Evolutionary conservation across 1,140 invertebrate species (phyloP).

Genomic region (Eupristina koningsbergeri): DNA sequence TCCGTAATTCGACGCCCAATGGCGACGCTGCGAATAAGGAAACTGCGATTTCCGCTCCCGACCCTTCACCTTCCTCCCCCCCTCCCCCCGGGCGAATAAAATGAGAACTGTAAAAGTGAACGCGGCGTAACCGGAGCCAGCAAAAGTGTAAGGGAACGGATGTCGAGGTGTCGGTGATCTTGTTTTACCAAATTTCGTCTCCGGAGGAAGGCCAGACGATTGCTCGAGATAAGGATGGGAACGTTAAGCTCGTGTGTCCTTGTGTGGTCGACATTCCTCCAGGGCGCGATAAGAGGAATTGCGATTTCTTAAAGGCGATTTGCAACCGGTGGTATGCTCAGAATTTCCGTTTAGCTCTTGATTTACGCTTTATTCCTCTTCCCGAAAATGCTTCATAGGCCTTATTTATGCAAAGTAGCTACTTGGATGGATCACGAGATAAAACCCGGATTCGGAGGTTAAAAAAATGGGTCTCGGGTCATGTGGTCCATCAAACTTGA

Average conservation of each 20-base stretch:
- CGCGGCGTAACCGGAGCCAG: constrained; percentile 32
- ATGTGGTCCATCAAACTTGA: neutral
- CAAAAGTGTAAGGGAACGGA: no score
- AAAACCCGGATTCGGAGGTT: no score
- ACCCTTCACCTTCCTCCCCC: no score
- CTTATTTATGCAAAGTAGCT: no score
- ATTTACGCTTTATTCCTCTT: neutral
- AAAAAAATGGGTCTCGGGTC: no score
- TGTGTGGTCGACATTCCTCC: neutral
- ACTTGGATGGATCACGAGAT: no score
- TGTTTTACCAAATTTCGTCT: neutral
- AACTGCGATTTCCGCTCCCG: neutral
- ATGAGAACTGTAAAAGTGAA: constrained; percentile 24
- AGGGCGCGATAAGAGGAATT: neutral
- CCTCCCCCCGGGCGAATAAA: neutral
- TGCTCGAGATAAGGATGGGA: neutral
- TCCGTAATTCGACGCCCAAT: constrained; percentile 26
- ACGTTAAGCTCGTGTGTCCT: neutral
- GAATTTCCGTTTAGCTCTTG: neutral
- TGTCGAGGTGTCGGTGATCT: neutral
- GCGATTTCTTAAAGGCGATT: neutral
- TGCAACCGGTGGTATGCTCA: neutral
- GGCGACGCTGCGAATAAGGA: neutral
- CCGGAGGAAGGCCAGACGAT: neutral
- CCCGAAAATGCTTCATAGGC: neutral